A percentile compares a stretch with the other conserved stretches of the same genome.
Conservation (phyloP, 2,888 invertebrate species). For the Andrena haemorrhoa region DNA sequence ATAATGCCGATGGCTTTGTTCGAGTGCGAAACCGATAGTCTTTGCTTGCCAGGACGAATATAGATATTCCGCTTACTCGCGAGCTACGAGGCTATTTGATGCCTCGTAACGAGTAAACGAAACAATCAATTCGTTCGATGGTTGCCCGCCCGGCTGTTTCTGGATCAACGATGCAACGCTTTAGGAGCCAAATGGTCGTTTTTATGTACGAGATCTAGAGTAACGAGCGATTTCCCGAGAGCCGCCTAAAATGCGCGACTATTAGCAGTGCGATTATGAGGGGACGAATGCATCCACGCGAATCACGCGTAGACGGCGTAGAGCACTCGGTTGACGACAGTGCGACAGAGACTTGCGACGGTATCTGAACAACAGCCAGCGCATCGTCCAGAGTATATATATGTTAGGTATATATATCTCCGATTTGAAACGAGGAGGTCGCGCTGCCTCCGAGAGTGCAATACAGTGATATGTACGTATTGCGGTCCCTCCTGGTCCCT, state of each 20-base stretch:
- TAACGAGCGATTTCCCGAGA: not conserved
- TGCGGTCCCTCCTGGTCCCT: conserved; percentile 54
- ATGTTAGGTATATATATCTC: too few relatives aligned
- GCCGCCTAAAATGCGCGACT: not conserved
- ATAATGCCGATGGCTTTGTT: conserved; percentile 50
- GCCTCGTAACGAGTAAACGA: not conserved
- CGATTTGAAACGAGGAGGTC: not conserved
- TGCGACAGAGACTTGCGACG: too few relatives aligned
- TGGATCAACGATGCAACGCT: conserved; percentile 8
- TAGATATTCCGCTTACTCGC: conserved; percentile 32
- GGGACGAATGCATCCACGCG: too few relatives aligned
- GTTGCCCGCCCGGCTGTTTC: not conserved
- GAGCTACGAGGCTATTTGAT: not conserved
- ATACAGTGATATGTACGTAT: conserved; percentile 67
- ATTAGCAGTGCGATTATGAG: too few relatives aligned
- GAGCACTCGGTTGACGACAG: too few relatives aligned
- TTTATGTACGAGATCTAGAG: not conserved
- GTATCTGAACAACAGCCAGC: too few relatives aligned
- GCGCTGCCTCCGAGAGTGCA: conserved; percentile 14
- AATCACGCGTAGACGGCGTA: too few relatives aligned
- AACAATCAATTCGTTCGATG: conserved; percentile 8
- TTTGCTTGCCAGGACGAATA: conserved; percentile 46
- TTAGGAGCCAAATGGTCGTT: conserved; percentile 3
- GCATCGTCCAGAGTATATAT: too few relatives aligned
- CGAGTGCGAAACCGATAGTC: conserved; percentile 48